phyloP scores from a whole-genome alignment of 2,888 invertebrate species.

The Limulus polyphemus region DNA sequence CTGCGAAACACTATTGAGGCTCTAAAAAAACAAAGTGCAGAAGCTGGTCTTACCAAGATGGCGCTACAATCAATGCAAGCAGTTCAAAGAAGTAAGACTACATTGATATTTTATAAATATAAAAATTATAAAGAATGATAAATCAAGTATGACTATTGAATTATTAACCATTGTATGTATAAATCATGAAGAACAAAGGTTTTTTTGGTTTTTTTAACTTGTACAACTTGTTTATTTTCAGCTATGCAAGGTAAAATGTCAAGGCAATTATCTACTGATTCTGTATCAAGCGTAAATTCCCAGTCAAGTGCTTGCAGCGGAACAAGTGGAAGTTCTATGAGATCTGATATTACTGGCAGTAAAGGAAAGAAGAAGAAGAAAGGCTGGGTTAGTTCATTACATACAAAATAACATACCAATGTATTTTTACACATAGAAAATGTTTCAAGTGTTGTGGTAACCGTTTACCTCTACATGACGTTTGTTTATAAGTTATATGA shows the following conservation, averaged over 20 bases:
- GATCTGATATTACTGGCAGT: conserved; percentile 14
- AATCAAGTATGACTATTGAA: too few species aligned
- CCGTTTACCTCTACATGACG: too few species aligned
- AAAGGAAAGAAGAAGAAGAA: conserved; percentile 24
- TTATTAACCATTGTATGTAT: too few species aligned
- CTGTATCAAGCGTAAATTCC: conserved; percentile 59
- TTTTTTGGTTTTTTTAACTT: too few species aligned
- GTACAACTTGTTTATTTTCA: too few species aligned
- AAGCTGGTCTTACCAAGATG: conserved; percentile 53
- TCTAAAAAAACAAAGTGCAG: conserved; percentile 77
- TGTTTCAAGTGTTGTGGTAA: too few species aligned
- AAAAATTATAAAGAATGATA: too few species aligned
- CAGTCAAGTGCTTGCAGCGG: conserved; percentile 22
- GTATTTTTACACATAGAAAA: too few species aligned
- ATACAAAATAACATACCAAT: too few species aligned
- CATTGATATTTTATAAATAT: too few species aligned
- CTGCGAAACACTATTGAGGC: conserved; percentile 84
- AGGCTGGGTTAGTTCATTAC: conserved; percentile 52
- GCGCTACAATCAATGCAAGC: conserved; percentile 24
- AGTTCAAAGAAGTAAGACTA: conserved; percentile 20
- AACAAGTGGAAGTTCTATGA: conserved; percentile 10
- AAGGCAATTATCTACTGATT: conserved; percentile 87
- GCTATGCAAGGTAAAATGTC: conserved; percentile 45
- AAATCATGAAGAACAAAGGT: too few species aligned
- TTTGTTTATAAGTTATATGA: too few species aligned